Percentiles rank a stretch among this genome's conserved stretches.
Evolutionary conservation across 2,113 vertebrate genomes (phyloP).

Genomic region (Nymphicus hollandicus): DNA sequence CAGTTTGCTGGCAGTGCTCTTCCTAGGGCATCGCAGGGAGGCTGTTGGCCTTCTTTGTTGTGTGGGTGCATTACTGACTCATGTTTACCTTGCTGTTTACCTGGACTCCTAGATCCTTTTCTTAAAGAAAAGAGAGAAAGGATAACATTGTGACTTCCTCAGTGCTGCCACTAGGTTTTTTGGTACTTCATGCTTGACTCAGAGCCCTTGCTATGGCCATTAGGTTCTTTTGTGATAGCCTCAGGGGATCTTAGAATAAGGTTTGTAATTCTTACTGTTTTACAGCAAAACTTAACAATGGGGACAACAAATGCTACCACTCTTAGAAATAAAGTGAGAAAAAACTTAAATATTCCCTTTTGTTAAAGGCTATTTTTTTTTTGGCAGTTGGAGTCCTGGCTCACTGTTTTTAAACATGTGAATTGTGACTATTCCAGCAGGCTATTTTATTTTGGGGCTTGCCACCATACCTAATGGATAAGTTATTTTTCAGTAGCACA

Average conservation of each 20-base stretch:
- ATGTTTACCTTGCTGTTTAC: not conserved
- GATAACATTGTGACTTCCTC: not conserved
- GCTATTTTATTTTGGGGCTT: not conserved
- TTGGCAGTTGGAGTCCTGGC: not conserved
- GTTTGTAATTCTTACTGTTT: not conserved
- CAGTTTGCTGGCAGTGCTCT: accelerated
- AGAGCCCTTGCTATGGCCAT: not conserved
- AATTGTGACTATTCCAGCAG: not conserved
- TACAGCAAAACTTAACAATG: not conserved
- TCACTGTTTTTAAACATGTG: not conserved
- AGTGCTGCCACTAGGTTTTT: not conserved
- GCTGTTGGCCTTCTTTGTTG: not conserved
- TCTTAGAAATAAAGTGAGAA: not conserved
- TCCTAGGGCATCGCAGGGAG: not conserved
- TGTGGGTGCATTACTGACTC: not conserved
- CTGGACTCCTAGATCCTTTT: not conserved
- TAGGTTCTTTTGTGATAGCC: not conserved
- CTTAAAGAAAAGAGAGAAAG: not conserved
- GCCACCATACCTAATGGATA: not conserved
- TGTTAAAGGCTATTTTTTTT: not conserved
- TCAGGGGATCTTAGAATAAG: not conserved
- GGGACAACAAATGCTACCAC: not conserved
- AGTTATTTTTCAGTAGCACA: not conserved
- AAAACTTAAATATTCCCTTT: not conserved
- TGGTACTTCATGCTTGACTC: not conserved